Percentiles rank a stretch among this genome's conserved stretches.
These are phyloP conservation scores for Tromatobia lineatoria DNA, from an alignment of 2,888 invertebrate genomes.

Conservation along the genomic window DNA sequence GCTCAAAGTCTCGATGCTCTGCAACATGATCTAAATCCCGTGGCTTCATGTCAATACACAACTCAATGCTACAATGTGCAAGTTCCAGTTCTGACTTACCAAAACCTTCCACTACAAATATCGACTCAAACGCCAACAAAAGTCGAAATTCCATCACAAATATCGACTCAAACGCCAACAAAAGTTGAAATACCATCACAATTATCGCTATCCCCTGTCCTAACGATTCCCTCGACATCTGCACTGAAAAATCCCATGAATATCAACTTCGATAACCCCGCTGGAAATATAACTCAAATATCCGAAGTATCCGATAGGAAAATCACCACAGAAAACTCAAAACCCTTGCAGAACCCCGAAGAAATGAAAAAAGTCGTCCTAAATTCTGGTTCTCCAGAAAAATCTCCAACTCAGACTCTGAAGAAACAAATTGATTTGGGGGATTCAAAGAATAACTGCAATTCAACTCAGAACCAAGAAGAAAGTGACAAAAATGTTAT, in stretches of 20 bases:
- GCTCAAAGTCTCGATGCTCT: slow-evolving; percentile 59
- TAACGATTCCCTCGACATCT: slow-evolving; percentile 47
- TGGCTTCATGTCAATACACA: slow-evolving; percentile 65
- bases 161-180: slow-evolving; percentile 64
- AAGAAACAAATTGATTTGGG: background rate
- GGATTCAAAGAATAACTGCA: background rate
- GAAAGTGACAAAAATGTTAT: background rate
- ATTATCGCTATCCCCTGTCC: slow-evolving; percentile 40
- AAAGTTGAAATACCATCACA: slow-evolving; percentile 64
- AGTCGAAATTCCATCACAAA: slow-evolving; percentile 66
- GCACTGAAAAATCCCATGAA: slow-evolving; percentile 30
- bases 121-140: slow-evolving; percentile 61
- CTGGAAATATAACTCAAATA: slow-evolving; percentile 29
- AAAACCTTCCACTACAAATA: slow-evolving; percentile 74
- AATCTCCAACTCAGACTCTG: background rate
- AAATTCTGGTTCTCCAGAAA: slow-evolving; percentile 1
- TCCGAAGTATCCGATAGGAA: slow-evolving; percentile 38
- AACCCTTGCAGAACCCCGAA: background rate
- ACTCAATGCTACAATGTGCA: slow-evolving; percentile 75
- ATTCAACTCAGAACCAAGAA: background rate
- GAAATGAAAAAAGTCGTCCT: background rate
- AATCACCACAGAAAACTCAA: background rate
- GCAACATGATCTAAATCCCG: slow-evolving; percentile 66
- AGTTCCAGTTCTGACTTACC: slow-evolving; percentile 75
- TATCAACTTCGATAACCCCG: background rate